These are phyloP conservation scores for Bellardia bayeri DNA, from an alignment of 2,888 invertebrate genomes.

Conservation along the genomic window DNA sequence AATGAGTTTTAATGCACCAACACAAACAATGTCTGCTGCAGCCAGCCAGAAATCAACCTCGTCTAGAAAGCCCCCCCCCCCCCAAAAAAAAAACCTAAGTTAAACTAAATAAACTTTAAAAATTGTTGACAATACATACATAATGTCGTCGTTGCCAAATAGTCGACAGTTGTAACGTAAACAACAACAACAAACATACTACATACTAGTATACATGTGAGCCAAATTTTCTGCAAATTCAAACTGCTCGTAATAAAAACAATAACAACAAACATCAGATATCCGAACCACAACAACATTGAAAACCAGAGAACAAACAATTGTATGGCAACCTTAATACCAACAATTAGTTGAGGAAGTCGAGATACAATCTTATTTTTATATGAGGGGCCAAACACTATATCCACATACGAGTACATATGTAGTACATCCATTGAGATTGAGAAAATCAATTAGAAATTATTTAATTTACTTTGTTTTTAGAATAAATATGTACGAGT, in stretches of 20 bases:
- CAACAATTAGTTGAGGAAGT: constrained; percentile 53
- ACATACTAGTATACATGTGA: neutral
- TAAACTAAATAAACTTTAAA: constrained; percentile 61
- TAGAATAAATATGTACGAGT: too few relatives aligned
- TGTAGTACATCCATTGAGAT: too few relatives aligned
- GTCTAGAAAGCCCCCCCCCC: constrained; percentile 21
- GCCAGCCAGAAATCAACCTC: constrained; percentile 30
- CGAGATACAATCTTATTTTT: constrained; percentile 47
- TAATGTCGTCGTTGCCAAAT: constrained; percentile 63
- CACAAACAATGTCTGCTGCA: constrained; percentile 46
- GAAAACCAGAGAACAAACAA: neutral
- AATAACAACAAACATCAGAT: constrained; percentile 10
- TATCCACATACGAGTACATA: too few relatives aligned
- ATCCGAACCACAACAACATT: neutral
- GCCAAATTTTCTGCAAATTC: constrained; percentile 16
- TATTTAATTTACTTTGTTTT: too few relatives aligned
- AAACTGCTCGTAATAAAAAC: constrained; percentile 41
- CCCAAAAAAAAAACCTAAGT: constrained; percentile 14
- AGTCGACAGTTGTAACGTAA: constrained; percentile 63
- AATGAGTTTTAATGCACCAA: constrained; percentile 54
- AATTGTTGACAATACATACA: constrained; percentile 68
- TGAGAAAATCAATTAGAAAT: too few relatives aligned
- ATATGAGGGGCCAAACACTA: constrained; percentile 25
- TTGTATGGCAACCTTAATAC: constrained; percentile 44
- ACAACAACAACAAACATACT: constrained; percentile 35